Conservation (phyloP, 1,140 invertebrate species). For the Aphis gossypii region DNA sequence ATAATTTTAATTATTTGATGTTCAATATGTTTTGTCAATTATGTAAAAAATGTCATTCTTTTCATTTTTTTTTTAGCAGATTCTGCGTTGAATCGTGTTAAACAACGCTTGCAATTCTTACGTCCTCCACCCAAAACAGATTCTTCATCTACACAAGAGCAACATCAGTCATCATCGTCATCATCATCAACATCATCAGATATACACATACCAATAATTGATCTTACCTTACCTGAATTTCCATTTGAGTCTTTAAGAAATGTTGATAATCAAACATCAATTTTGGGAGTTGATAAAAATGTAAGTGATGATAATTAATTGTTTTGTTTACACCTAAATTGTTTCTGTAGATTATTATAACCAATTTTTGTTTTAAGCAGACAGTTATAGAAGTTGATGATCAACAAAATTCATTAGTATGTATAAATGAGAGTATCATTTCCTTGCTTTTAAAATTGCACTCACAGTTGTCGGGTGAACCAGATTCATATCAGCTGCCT, state of each 20-base stretch:
- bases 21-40: too few species aligned
- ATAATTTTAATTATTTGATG: background rate
- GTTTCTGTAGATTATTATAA: background rate
- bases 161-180: background rate
- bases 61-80: background rate
- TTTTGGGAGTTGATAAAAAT: background rate
- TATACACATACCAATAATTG: too few species aligned
- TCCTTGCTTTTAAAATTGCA: conserved; percentile 92
- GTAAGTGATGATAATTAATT: background rate
- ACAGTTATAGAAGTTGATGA: background rate
- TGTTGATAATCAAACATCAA: background rate
- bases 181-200: background rate
- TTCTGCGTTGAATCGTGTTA: conserved; percentile 35
- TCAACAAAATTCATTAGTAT: conserved; percentile 45
- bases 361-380: background rate
- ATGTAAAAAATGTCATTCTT: background rate
- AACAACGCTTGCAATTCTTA: conserved; percentile 49
- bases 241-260: background rate
- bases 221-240: background rate
- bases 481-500: conserved; percentile 76
- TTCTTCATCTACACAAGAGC: background rate
- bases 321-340: background rate
- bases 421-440: conserved; percentile 89
- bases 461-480: conserved; percentile 82
- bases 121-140: background rate